These are phyloP conservation scores for Chrysolina americana DNA, from an alignment of 2,888 invertebrate species.

Conservation along the genomic window DNA sequence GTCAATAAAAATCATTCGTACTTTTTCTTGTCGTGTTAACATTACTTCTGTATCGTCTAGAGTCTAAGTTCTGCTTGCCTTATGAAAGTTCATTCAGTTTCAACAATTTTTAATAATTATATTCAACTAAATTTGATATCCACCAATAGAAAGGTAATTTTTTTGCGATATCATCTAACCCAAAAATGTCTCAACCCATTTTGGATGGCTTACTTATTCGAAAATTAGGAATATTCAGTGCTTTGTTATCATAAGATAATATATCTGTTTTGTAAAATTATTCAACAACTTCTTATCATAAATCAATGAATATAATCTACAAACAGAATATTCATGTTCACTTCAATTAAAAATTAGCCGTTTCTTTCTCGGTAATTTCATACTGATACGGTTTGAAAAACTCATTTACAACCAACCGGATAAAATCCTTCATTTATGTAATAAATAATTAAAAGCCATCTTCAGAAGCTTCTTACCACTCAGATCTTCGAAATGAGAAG, in stretches of 20 bases:
- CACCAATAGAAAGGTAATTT: too few relatives aligned
- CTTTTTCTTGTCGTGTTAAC: too few relatives aligned
- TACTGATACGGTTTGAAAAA: too few relatives aligned
- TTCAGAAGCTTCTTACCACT: conserved; percentile 21
- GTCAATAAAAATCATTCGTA: too few relatives aligned
- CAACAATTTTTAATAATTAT: too few relatives aligned
- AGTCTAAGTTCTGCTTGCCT: too few relatives aligned
- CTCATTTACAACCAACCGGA: neutral
- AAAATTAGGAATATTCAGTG: neutral
- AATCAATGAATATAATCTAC: neutral
- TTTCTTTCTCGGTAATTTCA: too few relatives aligned
- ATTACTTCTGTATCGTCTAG: too few relatives aligned
- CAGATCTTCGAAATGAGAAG: conserved; percentile 27
- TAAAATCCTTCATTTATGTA: neutral
- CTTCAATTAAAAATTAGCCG: neutral
- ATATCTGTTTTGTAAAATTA: neutral
- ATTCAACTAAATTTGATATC: too few relatives aligned
- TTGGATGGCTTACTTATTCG: neutral
- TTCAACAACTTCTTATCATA: neutral
- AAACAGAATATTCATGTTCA: neutral
- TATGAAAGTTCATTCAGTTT: too few relatives aligned
- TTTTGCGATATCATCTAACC: too few relatives aligned
- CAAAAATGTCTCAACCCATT: too few relatives aligned
- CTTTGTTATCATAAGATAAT: neutral
- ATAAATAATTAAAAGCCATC: neutral